phyloP scores from a whole-genome alignment of 2,888 invertebrate genomes.

The Diaprepes abbreviatus region DNA sequence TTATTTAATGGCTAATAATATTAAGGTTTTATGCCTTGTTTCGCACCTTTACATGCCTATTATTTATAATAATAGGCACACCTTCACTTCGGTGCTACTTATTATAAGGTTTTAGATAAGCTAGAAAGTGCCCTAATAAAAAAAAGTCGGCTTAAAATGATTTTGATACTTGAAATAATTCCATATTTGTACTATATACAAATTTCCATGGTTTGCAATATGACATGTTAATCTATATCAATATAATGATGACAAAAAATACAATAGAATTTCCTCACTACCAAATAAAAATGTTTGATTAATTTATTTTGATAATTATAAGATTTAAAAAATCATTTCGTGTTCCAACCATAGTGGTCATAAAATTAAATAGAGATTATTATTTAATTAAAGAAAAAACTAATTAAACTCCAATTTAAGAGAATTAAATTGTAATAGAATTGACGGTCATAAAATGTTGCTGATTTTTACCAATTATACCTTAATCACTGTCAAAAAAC shows the following conservation, averaged over 20 bases:
- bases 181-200: no score
- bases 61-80: neutral
- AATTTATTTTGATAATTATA: no score
- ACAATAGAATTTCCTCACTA: no score
- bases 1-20: neutral
- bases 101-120: neutral
- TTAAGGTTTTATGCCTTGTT: neutral
- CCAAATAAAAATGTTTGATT: no score
- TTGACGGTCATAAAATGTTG: neutral
- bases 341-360: neutral
- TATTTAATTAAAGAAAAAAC: neutral
- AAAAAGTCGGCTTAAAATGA: neutral
- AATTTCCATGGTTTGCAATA: no score
- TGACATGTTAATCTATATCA: no score
- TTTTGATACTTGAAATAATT: no score
- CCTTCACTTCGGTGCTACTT: constrained; percentile 1
- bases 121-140: neutral
- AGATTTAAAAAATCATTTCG: no score
- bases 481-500: neutral
- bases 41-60: neutral
- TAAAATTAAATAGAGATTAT: constrained; percentile 2
- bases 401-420: neutral
- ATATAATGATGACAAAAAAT: no score
- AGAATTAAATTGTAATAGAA: neutral
- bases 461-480: neutral